Percentiles rank a stretch among this genome's conserved stretches.
These are phyloP conservation scores for Oreochromis aureus DNA, from an alignment of 2,113 vertebrate species.

Conservation along the genomic window DNA sequence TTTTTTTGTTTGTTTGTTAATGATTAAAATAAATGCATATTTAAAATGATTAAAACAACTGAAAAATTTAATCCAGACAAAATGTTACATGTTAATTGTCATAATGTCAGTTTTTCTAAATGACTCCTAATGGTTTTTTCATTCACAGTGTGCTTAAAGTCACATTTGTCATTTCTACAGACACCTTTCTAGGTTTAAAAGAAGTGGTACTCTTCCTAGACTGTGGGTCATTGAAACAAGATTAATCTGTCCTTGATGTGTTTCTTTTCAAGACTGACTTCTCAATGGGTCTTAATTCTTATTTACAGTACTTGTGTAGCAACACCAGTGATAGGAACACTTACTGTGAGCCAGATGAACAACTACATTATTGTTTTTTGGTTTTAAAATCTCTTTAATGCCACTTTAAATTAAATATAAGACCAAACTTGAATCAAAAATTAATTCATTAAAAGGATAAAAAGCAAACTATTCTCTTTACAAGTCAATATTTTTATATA, in stretches of 20 bases:
- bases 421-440: neutral
- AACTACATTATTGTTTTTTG: neutral
- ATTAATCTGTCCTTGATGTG: neutral
- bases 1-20: neutral
- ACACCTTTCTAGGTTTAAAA: neutral
- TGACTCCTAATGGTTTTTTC: fast-evolving
- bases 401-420: neutral
- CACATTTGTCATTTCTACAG: neutral
- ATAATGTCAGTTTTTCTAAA: neutral
- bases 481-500: neutral
- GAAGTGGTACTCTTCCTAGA: neutral
- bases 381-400: neutral
- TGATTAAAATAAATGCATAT: neutral
- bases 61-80: neutral
- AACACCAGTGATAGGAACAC: neutral
- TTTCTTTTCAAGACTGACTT: neutral
- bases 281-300: neutral
- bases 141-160: neutral
- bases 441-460: neutral
- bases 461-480: neutral
- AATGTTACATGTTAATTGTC: neutral
- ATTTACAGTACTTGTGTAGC: neutral
- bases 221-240: neutral
- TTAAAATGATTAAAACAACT: neutral
- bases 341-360: neutral